Conservation (phyloP, 2,888 invertebrate genomes). For the Didymodactylos carnosus region DNA sequence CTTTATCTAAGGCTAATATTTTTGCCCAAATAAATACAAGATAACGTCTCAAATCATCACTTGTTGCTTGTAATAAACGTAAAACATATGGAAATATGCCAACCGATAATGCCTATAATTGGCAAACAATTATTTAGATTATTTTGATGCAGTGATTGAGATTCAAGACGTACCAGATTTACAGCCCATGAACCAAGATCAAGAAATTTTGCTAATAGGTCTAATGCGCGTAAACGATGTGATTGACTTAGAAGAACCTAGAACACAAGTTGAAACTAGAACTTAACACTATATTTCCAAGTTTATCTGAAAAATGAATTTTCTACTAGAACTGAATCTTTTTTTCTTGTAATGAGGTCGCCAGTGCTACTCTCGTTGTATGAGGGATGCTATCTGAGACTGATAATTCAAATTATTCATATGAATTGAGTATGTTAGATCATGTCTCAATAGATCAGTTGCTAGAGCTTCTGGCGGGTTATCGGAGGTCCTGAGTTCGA, state of each 20-base stretch:
- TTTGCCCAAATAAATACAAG: constrained; percentile 98
- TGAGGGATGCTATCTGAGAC: too few relatives aligned
- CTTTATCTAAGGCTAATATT: constrained; percentile 68
- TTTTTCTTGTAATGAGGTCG: too few relatives aligned
- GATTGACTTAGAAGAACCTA: constrained; percentile 14
- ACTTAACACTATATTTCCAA: background rate
- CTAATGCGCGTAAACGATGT: constrained; percentile 78
- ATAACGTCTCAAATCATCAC: constrained; percentile 68
- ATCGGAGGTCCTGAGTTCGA: too few relatives aligned
- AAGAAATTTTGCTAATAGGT: constrained; percentile 70
- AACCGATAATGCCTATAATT: constrained; percentile 82
- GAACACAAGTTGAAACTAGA: background rate
- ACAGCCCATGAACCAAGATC: constrained; percentile 67
- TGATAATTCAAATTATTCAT: too few relatives aligned
- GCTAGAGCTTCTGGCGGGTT: too few relatives aligned
- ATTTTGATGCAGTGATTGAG: too few relatives aligned
- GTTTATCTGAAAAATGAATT: background rate
- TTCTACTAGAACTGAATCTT: too few relatives aligned
- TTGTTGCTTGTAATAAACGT: constrained; percentile 65
- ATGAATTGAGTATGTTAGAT: too few relatives aligned
- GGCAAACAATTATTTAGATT: too few relatives aligned
- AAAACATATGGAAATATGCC: constrained; percentile 97
- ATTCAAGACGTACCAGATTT: too few relatives aligned
- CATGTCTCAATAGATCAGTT: too few relatives aligned
- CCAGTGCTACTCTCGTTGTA: too few relatives aligned